Evolutionary conservation across 2,888 invertebrate genomes (phyloP).

Genomic region (Anaspis maculata): DNA sequence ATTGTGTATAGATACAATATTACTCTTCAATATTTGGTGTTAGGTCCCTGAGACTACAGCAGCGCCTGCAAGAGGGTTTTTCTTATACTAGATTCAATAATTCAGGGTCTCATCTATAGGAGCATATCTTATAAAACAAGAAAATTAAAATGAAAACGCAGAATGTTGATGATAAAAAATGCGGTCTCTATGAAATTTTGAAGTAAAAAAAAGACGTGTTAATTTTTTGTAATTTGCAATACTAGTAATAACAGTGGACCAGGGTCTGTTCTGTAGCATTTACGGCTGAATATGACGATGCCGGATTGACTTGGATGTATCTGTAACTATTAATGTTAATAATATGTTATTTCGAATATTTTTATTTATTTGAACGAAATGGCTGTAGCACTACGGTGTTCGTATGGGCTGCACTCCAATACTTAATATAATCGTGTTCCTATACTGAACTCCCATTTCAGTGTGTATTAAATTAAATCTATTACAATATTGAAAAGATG

Average conservation of each 20-base stretch:
- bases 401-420: slow-evolving; percentile 38
- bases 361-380: slow-evolving; percentile 36
- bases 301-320: slow-evolving; percentile 26
- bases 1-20: slow-evolving; percentile 23
- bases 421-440: slow-evolving; percentile 40
- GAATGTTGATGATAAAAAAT: too few species aligned
- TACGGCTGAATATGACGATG: slow-evolving; percentile 9
- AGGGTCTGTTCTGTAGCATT: slow-evolving; percentile 31
- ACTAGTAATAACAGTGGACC: slow-evolving; percentile 38
- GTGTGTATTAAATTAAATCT: slow-evolving; percentile 41
- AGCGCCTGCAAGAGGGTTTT: slow-evolving; percentile 22
- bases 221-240: slow-evolving; percentile 33
- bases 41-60: slow-evolving; percentile 20
- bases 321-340: slow-evolving; percentile 39
- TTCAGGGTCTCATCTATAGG: slow-evolving; percentile 23
- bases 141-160: too few species aligned
- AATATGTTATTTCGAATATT: slow-evolving; percentile 39
- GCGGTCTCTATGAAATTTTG: too few species aligned
- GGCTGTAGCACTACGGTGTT: slow-evolving; percentile 41
- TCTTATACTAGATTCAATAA: slow-evolving; percentile 21
- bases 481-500: slow-evolving; percentile 26
- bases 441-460: slow-evolving; percentile 41
- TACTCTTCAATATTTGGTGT: slow-evolving; percentile 28
- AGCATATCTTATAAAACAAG: too few species aligned
- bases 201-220: too few species aligned